Evolutionary conservation across 1,140 invertebrate species (phyloP).

Genomic region (Brachionus paranguensis): DNA sequence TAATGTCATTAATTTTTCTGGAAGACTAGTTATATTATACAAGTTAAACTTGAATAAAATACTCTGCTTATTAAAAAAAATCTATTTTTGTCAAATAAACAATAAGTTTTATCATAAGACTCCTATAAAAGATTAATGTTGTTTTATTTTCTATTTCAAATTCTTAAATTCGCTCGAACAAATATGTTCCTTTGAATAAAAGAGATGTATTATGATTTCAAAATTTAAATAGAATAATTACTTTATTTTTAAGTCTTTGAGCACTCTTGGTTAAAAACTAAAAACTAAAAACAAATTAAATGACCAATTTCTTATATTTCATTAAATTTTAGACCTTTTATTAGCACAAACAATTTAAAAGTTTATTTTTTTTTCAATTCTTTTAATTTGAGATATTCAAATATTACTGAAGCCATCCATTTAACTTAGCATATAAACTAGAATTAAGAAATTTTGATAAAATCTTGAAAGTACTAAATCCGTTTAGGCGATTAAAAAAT

Average conservation of each 20-base stretch:
- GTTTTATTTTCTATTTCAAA: not conserved
- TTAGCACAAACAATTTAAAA: not conserved
- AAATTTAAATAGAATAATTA: not conserved
- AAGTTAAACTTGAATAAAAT: not conserved
- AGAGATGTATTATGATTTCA: no score
- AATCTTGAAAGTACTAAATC: not conserved
- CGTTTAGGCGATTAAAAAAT: not conserved
- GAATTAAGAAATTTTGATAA: not conserved
- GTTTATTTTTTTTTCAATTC: not conserved
- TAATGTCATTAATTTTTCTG: not conserved
- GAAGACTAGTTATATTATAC: not conserved
- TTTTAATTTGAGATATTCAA: not conserved
- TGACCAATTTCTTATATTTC: not conserved
- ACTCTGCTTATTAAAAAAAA: not conserved
- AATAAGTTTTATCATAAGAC: not conserved
- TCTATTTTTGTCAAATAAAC: not conserved
- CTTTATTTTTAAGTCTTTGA: not conserved
- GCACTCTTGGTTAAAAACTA: not conserved
- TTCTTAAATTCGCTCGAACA: not conserved
- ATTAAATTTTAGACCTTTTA: not conserved
- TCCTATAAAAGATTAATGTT: not conserved
- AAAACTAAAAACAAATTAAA: not conserved
- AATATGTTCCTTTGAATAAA: not conserved
- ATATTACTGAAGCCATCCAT: not conserved
- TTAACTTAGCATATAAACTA: not conserved